Evolutionary conservation across 1,140 invertebrate species (phyloP).

Genomic region (Phenacoccus solenopsis): DNA sequence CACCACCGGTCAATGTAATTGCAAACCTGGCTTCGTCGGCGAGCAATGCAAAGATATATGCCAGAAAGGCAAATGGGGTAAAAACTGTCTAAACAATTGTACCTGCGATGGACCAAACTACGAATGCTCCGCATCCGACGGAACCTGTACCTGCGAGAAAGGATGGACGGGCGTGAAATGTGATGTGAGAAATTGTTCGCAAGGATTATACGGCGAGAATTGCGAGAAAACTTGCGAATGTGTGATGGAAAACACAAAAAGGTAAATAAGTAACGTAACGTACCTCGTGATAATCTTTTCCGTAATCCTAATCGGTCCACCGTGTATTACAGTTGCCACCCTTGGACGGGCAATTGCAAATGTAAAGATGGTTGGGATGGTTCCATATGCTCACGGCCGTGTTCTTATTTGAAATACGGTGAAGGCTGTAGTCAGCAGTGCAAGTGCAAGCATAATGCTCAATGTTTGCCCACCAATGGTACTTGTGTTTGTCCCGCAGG

Average conservation of each 20-base stretch:
- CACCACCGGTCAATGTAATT: constrained; percentile 59
- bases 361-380: constrained; percentile 84
- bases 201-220: constrained; percentile 50
- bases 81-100: constrained; percentile 59
- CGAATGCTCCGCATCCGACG: constrained; percentile 51
- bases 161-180: constrained; percentile 67
- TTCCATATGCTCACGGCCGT: constrained; percentile 61
- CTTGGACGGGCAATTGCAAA: constrained; percentile 71
- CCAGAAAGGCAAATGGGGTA: constrained; percentile 57
- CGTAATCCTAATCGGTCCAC: too few relatives aligned
- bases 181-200: constrained; percentile 48
- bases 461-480: constrained; percentile 73
- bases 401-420: constrained; percentile 68
- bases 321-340: constrained; percentile 53
- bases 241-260: constrained; percentile 52
- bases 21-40: constrained; percentile 59
- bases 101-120: constrained; percentile 59
- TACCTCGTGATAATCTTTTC: not conserved
- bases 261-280: too few relatives aligned
- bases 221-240: constrained; percentile 66
- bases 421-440: constrained; percentile 62
- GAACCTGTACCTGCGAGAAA: constrained; percentile 53
- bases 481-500: constrained; percentile 68
- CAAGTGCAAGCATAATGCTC: constrained; percentile 57
- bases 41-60: constrained; percentile 67